phyloP scores from a whole-genome alignment of 2,113 vertebrate species.

The Candoia aspera region DNA sequence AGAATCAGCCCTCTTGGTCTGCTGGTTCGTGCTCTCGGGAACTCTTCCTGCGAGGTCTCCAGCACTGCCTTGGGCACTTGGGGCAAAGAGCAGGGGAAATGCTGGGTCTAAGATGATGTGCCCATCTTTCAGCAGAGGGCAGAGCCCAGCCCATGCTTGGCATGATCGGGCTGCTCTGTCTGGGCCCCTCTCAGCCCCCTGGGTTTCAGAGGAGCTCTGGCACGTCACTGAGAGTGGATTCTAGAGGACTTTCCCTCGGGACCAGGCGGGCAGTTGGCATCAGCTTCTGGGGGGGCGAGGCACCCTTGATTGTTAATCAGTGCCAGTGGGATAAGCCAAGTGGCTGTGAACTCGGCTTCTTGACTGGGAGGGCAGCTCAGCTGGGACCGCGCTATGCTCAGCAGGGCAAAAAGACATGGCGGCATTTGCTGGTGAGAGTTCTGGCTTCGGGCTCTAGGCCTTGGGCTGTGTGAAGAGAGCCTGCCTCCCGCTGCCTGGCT shows the following conservation, averaged over 20 bases:
- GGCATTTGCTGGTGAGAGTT: no score
- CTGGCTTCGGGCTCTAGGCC: neutral
- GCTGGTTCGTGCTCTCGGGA: neutral
- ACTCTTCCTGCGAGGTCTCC: neutral
- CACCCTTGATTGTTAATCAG: conserved; percentile 60
- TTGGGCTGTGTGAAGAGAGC: neutral
- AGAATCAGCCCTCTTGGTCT: neutral
- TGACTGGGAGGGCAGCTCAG: conserved; percentile 65
- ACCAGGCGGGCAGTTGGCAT: conserved; percentile 41
- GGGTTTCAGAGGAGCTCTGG: neutral
- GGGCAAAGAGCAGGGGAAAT: neutral
- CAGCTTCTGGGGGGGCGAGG: neutral
- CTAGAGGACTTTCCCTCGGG: conserved; percentile 32
- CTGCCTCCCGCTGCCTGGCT: neutral
- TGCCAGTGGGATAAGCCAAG: conserved; percentile 67
- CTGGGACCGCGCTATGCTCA: conserved; percentile 36
- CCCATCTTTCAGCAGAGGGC: neutral
- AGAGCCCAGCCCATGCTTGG: neutral
- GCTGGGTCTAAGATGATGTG: neutral
- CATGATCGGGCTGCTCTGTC: neutral
- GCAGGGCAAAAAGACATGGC: neutral
- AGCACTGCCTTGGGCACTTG: neutral
- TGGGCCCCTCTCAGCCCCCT: neutral
- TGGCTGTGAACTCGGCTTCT: conserved; percentile 75
- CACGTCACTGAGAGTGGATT: neutral